Conservation (phyloP, 2,888 invertebrate species). For the Diploptera punctata region DNA sequence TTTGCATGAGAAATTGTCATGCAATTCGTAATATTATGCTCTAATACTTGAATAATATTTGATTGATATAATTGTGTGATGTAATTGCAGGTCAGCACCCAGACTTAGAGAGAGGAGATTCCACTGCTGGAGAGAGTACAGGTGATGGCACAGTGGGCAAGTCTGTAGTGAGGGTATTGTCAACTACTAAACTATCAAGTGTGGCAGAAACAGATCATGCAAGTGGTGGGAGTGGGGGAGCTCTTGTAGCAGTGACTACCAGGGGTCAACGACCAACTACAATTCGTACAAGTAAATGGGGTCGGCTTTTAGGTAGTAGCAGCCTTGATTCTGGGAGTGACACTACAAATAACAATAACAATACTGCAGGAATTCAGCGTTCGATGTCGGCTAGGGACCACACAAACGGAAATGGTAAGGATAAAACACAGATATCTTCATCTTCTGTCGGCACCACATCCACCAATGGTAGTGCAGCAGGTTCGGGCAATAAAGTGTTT, state of each 20-base stretch:
- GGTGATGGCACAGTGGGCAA: constrained; percentile 27
- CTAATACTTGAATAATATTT: not conserved
- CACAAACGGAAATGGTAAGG: constrained; percentile 40
- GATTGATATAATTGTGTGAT: not conserved
- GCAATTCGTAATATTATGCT: not conserved
- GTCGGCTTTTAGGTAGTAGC: constrained; percentile 74
- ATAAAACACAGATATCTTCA: constrained; percentile 22
- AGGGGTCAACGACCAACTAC: constrained; percentile 44
- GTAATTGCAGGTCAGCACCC: not conserved
- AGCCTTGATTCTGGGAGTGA: constrained; percentile 78
- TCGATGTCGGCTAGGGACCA: constrained; percentile 42
- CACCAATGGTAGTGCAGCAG: constrained; percentile 30
- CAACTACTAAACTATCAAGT: constrained; percentile 61
- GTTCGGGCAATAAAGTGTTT: constrained; percentile 57
- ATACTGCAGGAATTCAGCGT: constrained; percentile 37
- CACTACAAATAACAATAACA: constrained; percentile 55
- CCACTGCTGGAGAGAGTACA: not conserved
- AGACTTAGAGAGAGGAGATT: constrained; percentile 45
- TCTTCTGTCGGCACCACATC: not conserved
- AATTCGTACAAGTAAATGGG: constrained; percentile 72
- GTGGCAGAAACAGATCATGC: constrained; percentile 59
- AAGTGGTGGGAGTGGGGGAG: constrained; percentile 55
- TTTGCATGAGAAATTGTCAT: too few relatives aligned
- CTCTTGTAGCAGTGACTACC: constrained; percentile 48
- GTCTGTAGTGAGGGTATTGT: constrained; percentile 57